Evolutionary conservation across 2,888 invertebrate genomes (phyloP).

Genomic region (Drosophila leonis): DNA sequence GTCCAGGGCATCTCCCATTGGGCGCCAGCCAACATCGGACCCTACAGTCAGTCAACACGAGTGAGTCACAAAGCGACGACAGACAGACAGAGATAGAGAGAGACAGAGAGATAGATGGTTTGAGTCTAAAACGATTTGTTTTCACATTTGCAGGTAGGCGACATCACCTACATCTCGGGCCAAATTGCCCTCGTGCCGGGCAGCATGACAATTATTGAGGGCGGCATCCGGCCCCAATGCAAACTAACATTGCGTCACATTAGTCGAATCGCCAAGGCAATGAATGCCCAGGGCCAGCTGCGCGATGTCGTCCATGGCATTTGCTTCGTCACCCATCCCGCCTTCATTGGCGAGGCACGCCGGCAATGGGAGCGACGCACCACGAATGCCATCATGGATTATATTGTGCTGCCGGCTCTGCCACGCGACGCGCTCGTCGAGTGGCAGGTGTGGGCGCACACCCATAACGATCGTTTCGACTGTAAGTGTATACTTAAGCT

Average conservation of each 20-base stretch:
- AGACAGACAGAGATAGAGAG: background rate
- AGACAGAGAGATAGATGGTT: background rate
- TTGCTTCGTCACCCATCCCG: conserved; percentile 93
- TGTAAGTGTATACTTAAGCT: conserved; percentile 89
- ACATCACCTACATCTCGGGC: conserved; percentile 94
- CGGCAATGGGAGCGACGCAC: conserved; percentile 93
- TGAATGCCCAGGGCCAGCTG: conserved; percentile 91
- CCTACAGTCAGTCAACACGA: conserved; percentile 96
- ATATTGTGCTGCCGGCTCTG: conserved; percentile 92
- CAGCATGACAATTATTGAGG: conserved; percentile 90
- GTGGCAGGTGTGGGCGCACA: conserved; percentile 97
- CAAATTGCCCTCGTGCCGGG: conserved; percentile 96
- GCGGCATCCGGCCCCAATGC: conserved; percentile 93
- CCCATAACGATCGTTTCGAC: conserved; percentile 94
- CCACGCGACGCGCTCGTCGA: conserved; percentile 93
- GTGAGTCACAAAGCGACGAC: conserved; percentile 85
- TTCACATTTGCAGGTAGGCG: conserved; percentile 88
- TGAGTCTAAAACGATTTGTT: background rate
- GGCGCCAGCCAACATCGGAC: conserved; percentile 99
- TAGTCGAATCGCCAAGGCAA: conserved; percentile 92
- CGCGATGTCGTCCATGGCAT: conserved; percentile 94
- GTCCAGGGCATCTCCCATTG: conserved; percentile 98
- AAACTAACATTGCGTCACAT: conserved; percentile 94
- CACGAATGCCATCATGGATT: conserved; percentile 94
- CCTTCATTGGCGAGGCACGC: conserved; percentile 90